Evolutionary conservation across 2,113 vertebrate genomes (phyloP).

Genomic region (Oryctolagus cuniculus): DNA sequence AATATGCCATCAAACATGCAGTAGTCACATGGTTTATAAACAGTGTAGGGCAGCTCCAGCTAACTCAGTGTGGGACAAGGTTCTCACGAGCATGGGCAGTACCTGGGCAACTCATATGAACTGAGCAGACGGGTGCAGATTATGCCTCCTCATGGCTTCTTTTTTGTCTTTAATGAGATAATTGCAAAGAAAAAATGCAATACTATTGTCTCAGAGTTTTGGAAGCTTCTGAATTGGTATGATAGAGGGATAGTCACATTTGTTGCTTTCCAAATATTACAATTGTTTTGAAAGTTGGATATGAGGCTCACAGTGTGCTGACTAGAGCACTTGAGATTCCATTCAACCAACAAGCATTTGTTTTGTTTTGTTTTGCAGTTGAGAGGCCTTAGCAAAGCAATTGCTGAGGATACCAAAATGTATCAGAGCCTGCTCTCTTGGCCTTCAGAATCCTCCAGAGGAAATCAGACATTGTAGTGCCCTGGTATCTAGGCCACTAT

Average conservation of each 20-base stretch:
- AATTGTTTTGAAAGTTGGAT: not conserved
- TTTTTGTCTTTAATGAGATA: not conserved
- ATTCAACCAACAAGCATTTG: not conserved
- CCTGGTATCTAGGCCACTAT: not conserved
- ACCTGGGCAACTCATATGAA: not conserved
- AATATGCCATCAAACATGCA: not conserved
- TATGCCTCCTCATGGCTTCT: fast-evolving
- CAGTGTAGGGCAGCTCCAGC: not conserved
- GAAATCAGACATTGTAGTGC: not conserved
- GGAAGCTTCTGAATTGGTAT: not conserved
- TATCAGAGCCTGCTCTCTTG: not conserved
- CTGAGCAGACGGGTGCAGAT: not conserved
- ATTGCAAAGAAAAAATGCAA: not conserved
- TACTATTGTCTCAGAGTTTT: not conserved
- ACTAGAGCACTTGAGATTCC: not conserved
- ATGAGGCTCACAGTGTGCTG: not conserved
- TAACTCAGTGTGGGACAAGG: not conserved
- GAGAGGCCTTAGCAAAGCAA: not conserved
- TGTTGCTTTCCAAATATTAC: not conserved
- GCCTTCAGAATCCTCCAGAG: not conserved
- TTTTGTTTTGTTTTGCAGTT: not conserved
- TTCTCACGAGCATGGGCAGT: not conserved
- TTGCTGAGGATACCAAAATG: fast-evolving
- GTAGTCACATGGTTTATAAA: not conserved
- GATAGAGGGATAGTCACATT: not conserved